Conservation (phyloP, 2,797 vertebrate species). For the Acipenser oxyrinchus region DNA sequence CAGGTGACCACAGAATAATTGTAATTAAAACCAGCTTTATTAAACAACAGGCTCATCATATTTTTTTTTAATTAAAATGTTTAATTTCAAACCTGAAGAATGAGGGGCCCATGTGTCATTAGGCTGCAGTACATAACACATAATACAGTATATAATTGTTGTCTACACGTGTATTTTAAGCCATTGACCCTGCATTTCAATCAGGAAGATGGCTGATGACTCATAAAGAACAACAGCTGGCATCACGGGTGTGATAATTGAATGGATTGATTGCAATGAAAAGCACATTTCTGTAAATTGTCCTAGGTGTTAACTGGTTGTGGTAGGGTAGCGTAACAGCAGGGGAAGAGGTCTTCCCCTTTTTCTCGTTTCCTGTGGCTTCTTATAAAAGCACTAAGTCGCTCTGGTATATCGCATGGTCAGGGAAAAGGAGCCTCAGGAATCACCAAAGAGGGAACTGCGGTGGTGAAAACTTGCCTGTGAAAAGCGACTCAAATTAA, state of each 20-base stretch:
- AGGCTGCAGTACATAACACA: too few relatives aligned
- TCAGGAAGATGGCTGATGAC: background rate
- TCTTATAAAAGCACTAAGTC: too few relatives aligned
- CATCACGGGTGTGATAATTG: background rate
- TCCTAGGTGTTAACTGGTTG: background rate
- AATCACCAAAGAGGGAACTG: background rate
- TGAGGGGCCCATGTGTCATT: too few relatives aligned
- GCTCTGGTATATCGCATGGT: too few relatives aligned
- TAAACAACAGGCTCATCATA: background rate
- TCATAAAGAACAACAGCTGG: background rate
- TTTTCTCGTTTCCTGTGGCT: too few relatives aligned
- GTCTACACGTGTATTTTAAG: background rate
- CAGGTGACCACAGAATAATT: background rate
- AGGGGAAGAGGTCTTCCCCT: too few relatives aligned
- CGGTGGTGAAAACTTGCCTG: background rate
- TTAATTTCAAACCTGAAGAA: background rate
- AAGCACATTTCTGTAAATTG: background rate
- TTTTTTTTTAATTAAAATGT: background rate
- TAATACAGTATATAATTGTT: too few relatives aligned
- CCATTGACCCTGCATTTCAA: background rate
- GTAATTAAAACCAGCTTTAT: background rate
- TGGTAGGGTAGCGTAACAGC: too few relatives aligned
- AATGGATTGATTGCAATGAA: background rate
- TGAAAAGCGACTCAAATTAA: conserved; percentile 1
- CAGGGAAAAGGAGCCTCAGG: background rate